These are phyloP conservation scores for Malthinus flaveolus DNA, from an alignment of 2,888 invertebrate genomes.

Conservation along the genomic window DNA sequence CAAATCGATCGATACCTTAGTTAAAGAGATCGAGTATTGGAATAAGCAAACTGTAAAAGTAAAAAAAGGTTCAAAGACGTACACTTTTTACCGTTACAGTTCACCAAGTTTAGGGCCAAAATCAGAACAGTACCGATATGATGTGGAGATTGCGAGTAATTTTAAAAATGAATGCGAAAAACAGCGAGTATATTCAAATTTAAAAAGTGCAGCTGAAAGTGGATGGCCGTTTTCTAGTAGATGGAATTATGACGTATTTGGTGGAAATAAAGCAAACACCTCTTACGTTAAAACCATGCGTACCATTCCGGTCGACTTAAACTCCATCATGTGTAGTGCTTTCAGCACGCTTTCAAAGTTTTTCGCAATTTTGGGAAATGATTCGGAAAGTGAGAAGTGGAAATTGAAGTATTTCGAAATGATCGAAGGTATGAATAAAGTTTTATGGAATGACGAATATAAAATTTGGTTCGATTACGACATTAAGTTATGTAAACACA, in stretches of 20 bases:
- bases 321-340: constrained; percentile 74
- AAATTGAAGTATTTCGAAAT: constrained; percentile 59
- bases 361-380: constrained; percentile 58
- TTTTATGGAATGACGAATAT: constrained; percentile 85
- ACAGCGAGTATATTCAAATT: constrained; percentile 62
- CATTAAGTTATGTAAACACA: no score
- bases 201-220: constrained; percentile 81
- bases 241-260: constrained; percentile 69
- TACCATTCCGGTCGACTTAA: constrained; percentile 83
- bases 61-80: constrained; percentile 58
- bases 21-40: constrained; percentile 70
- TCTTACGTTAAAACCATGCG: constrained; percentile 65
- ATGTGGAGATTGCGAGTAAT: constrained; percentile 58
- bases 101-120: constrained; percentile 67
- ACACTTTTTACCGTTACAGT: constrained; percentile 64
- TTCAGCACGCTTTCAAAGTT: constrained; percentile 66
- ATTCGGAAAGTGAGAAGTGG: constrained; percentile 58
- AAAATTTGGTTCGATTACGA: no score
- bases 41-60: constrained; percentile 60
- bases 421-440: constrained; percentile 64
- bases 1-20: constrained; percentile 60
- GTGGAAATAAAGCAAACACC: constrained; percentile 61
- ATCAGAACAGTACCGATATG: constrained; percentile 74
- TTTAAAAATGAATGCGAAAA: constrained; percentile 52
- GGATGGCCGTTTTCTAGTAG: constrained; percentile 88